Conservation (phyloP, 2,797 vertebrate species). For the Myotis findleyi region DNA sequence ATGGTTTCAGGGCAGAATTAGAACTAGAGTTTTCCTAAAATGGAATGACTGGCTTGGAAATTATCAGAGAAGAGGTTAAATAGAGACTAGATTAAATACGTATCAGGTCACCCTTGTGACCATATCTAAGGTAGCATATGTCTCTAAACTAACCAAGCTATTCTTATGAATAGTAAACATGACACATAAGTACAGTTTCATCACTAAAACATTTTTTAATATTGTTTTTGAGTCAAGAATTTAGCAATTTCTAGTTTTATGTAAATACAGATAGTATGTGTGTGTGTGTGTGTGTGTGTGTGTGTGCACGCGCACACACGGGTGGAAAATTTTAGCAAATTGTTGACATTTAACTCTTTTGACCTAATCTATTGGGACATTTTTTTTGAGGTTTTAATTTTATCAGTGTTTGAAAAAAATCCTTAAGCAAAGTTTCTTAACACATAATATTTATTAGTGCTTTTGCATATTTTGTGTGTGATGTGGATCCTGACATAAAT, state of each 20-base stretch:
- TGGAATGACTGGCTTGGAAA: background rate
- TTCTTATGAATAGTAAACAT: background rate
- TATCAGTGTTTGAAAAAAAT: background rate
- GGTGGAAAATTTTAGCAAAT: background rate
- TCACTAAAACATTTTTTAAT: background rate
- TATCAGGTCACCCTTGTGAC: background rate
- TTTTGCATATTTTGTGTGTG: background rate
- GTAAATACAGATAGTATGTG: background rate
- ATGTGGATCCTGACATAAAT: background rate
- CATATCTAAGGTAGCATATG: background rate
- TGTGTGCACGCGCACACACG: accelerated
- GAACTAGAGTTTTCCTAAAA: background rate
- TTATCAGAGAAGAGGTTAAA: background rate
- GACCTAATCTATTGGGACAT: background rate
- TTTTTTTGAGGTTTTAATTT: background rate
- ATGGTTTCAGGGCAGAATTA: background rate
- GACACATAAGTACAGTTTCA: background rate
- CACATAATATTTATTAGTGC: background rate
- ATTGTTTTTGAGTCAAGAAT: background rate
- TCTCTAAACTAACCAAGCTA: background rate
- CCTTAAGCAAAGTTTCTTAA: background rate
- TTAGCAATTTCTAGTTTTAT: background rate
- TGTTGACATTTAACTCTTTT: background rate
- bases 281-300: background rate
- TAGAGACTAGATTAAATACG: background rate